phyloP scores from a whole-genome alignment of 2,888 invertebrate genomes.

The Frankliniella intonsa region DNA sequence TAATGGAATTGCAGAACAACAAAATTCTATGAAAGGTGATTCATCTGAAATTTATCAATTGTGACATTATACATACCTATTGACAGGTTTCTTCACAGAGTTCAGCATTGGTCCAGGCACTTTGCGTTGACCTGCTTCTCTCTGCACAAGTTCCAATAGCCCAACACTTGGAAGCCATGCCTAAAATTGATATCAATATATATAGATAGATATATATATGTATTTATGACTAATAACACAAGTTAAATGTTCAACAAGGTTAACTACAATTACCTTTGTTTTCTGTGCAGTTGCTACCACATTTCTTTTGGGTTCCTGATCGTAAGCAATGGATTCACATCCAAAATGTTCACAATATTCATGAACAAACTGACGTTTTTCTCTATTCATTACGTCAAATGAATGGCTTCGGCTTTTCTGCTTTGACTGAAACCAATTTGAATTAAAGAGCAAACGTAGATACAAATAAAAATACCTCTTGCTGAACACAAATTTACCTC shows the following conservation, averaged over 20 bases:
- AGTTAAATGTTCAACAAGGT: not conserved
- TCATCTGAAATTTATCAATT: not conserved
- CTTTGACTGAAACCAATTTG: constrained; percentile 55
- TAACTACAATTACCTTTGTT: constrained; percentile 56
- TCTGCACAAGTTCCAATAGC: constrained; percentile 72
- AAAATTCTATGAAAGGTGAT: not conserved
- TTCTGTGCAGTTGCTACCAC: constrained; percentile 85
- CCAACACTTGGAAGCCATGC: constrained; percentile 88
- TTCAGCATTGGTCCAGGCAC: constrained; percentile 65
- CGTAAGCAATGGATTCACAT: constrained; percentile 88
- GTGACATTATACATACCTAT: not conserved
- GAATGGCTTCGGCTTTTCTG: constrained; percentile 78
- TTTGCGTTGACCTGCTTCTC: constrained; percentile 72
- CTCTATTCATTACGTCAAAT: constrained; percentile 89
- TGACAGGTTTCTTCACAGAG: constrained; percentile 41
- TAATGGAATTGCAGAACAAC: not conserved
- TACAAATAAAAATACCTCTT: not conserved
- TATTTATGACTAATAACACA: not conserved
- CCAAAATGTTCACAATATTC: constrained; percentile 94
- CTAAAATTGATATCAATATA: constrained; percentile 47
- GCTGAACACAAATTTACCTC: constrained; percentile 54
- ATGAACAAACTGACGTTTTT: constrained; percentile 87
- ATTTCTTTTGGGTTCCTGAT: constrained; percentile 91
- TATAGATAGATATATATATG: constrained; percentile 16
- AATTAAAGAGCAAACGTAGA: constrained; percentile 32